These are phyloP conservation scores for Notechis scutatus DNA, from an alignment of 2,113 vertebrate genomes.

Conservation along the genomic window DNA sequence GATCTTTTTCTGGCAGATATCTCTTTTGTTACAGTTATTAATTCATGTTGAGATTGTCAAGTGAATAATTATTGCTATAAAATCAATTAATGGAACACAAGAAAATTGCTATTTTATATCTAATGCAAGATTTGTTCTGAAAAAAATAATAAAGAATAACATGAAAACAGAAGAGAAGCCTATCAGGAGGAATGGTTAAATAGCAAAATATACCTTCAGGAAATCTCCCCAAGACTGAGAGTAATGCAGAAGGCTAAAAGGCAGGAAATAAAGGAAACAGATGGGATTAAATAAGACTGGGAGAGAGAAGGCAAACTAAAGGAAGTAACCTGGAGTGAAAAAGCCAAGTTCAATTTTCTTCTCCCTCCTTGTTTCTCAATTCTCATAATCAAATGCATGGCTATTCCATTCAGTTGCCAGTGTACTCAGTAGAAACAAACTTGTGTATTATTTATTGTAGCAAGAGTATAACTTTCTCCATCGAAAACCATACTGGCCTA, in stretches of 20 bases:
- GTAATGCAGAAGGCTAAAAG: conserved; percentile 56
- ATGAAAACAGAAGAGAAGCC: conserved; percentile 47
- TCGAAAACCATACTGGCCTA: neutral
- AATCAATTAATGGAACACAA: conserved; percentile 10
- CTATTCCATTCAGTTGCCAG: neutral
- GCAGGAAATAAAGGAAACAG: conserved; percentile 68
- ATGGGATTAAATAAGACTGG: conserved; percentile 46
- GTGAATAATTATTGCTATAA: conserved; percentile 15
- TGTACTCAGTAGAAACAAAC: neutral
- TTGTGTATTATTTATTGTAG: neutral
- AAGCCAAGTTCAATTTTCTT: conserved; percentile 25
- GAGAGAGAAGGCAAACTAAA: conserved; percentile 41
- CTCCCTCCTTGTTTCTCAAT: conserved; percentile 42
- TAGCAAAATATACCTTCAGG: conserved; percentile 54
- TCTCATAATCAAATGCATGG: conserved; percentile 58
- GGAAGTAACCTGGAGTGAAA: conserved; percentile 60
- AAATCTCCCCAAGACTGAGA: conserved; percentile 57
- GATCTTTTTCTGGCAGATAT: conserved; percentile 7
- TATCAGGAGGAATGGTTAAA: conserved; percentile 59
- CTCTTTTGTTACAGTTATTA: neutral
- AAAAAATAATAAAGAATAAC: conserved; percentile 38
- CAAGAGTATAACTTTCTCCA: neutral
- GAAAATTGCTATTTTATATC: conserved; percentile 27
- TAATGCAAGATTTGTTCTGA: conserved; percentile 9
- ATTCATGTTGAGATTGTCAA: neutral